These are phyloP conservation scores for Sus scrofa DNA, from an alignment of 2,113 vertebrate genomes.

Conservation along the genomic window DNA sequence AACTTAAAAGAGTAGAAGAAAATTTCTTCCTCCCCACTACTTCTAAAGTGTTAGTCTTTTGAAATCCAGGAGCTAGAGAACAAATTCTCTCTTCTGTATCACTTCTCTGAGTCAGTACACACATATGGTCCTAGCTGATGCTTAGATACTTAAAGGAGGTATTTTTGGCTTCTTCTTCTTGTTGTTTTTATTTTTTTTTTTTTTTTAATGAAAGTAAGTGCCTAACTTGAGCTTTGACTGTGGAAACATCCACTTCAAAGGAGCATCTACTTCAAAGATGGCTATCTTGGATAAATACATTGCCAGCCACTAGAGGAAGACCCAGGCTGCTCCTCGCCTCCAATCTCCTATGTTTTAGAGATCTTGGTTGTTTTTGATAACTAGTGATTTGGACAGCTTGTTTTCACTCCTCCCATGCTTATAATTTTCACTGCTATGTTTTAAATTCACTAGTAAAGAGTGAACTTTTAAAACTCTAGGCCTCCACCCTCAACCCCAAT, in stretches of 20 bases:
- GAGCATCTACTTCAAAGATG: background rate
- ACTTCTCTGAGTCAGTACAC: background rate
- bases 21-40: too few relatives aligned
- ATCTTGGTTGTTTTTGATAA: background rate
- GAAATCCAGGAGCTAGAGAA: background rate
- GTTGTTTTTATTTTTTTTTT: too few relatives aligned
- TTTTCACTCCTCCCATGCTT: background rate
- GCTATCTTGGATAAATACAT: background rate
- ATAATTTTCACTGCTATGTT: background rate
- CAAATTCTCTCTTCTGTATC: constrained; percentile 14
- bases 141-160: background rate
- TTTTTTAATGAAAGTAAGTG: background rate
- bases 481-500: background rate
- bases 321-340: background rate
- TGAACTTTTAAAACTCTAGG: background rate
- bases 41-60: background rate
- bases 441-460: background rate
- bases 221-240: background rate
- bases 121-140: background rate
- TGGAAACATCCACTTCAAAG: background rate
- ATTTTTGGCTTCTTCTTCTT: background rate
- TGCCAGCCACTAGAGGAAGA: background rate
- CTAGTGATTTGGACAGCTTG: background rate
- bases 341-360: background rate
- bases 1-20: too few relatives aligned